Conservation (phyloP, 2,797 vertebrate species). For the Hipposideros larvatus region DNA sequence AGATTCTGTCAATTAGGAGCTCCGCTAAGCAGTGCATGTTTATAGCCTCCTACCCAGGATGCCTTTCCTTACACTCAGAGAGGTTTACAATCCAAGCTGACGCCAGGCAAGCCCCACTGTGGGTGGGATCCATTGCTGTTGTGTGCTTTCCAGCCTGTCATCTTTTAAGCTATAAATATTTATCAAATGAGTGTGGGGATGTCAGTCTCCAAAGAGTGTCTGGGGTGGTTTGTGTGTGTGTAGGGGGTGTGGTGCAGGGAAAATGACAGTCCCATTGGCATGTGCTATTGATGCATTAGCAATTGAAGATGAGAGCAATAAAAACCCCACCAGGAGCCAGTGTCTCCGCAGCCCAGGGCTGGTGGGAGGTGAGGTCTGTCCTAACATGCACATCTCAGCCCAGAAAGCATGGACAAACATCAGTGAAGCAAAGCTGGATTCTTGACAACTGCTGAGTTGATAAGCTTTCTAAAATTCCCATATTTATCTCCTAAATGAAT, state of each 20-base stretch:
- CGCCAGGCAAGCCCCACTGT: neutral
- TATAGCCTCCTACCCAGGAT: neutral
- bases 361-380: neutral
- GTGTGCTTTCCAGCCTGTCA: conserved; percentile 47
- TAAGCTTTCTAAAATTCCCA: neutral
- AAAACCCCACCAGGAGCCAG: neutral
- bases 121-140: conserved; percentile 39
- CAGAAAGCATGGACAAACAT: neutral
- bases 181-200: conserved; percentile 49
- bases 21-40: conserved; percentile 14
- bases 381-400: neutral
- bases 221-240: neutral
- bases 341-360: neutral
- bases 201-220: conserved; percentile 19
- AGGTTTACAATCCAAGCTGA: conserved; percentile 51
- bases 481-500: conserved; percentile 51
- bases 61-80: conserved; percentile 27
- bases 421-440: neutral
- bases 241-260: neutral
- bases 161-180: conserved; percentile 73
- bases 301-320: neutral
- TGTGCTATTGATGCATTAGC: neutral
- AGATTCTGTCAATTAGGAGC: neutral
- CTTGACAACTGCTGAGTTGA: neutral
- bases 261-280: neutral